Conservation (phyloP, 2,113 vertebrate species). For the Copsychus sechellarum region DNA sequence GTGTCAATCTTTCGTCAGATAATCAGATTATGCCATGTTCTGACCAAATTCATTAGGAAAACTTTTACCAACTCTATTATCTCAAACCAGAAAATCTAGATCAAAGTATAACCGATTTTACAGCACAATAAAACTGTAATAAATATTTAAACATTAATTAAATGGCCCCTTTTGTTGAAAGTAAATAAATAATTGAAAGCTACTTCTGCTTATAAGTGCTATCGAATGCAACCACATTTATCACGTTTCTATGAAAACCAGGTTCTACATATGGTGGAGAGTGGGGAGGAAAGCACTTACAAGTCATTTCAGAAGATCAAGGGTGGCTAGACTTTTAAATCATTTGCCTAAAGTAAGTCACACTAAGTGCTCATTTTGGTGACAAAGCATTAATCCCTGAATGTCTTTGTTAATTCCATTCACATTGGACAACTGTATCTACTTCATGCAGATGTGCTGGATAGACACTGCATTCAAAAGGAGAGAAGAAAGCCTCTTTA, state of each 20-base stretch:
- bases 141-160: conserved; percentile 69
- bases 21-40: conserved; percentile 48
- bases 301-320: conserved; percentile 15
- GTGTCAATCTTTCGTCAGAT: conserved; percentile 41
- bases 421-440: not conserved
- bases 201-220: conserved; percentile 20
- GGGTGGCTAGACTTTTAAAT: not conserved
- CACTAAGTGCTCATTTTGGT: not conserved
- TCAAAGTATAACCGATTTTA: conserved; percentile 54
- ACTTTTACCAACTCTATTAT: conserved; percentile 58
- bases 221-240: not conserved
- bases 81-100: conserved; percentile 60
- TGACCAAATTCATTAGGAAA: conserved; percentile 63
- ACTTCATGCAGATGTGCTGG: not conserved
- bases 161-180: conserved; percentile 44
- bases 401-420: not conserved
- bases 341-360: not conserved
- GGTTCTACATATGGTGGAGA: not conserved
- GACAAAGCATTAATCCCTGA: not conserved
- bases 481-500: not conserved
- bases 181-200: conserved; percentile 68
- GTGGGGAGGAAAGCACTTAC: not conserved
- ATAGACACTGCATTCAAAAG: not conserved
- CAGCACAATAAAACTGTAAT: conserved; percentile 58
- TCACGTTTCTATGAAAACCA: not conserved